A percentile compares a stretch with the other conserved stretches of the same genome.
phyloP scores from a whole-genome alignment of 2,113 vertebrate genomes.

The Nothoprocta perdicaria region DNA sequence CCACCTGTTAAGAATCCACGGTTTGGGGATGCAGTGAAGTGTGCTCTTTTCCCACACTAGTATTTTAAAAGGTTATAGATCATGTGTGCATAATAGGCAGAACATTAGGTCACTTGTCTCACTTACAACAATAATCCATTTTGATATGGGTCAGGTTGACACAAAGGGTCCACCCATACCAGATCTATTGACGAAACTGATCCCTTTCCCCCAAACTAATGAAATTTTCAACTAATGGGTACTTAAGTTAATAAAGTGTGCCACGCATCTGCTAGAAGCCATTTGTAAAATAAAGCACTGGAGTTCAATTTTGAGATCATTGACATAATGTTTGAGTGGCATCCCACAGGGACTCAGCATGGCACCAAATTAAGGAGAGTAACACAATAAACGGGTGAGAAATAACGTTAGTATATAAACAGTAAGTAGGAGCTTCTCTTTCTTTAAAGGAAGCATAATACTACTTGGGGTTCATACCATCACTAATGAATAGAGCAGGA shows the following conservation, averaged over 20 bases:
- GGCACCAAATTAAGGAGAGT: slow-evolving; percentile 84
- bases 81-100: slow-evolving; percentile 87
- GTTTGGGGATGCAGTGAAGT: slow-evolving; percentile 78
- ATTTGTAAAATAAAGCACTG: slow-evolving; percentile 82
- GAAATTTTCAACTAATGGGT: slow-evolving; percentile 87
- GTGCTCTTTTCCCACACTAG: slow-evolving; percentile 89
- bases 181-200: slow-evolving; percentile 84
- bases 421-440: slow-evolving; percentile 74
- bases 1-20: slow-evolving; percentile 86
- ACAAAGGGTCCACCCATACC: slow-evolving; percentile 85
- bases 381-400: slow-evolving; percentile 83
- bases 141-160: slow-evolving; percentile 87
- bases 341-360: slow-evolving; percentile 73
- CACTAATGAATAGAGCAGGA: slow-evolving; percentile 60
- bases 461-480: slow-evolving; percentile 66
- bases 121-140: slow-evolving; percentile 90
- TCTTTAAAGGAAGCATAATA: slow-evolving; percentile 56
- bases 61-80: slow-evolving; percentile 90
- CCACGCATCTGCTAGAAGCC: slow-evolving; percentile 83
- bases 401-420: slow-evolving; percentile 80
- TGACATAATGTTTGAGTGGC: slow-evolving; percentile 84
- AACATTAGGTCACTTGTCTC: slow-evolving; percentile 89
- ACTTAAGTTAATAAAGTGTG: slow-evolving; percentile 90
- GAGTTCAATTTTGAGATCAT: slow-evolving; percentile 81
- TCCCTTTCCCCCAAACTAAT: slow-evolving; percentile 87